Base-by-base conservation (phyloP, 2,113 vertebrate genomes). In the Donacobius atricapilla region DNA sequence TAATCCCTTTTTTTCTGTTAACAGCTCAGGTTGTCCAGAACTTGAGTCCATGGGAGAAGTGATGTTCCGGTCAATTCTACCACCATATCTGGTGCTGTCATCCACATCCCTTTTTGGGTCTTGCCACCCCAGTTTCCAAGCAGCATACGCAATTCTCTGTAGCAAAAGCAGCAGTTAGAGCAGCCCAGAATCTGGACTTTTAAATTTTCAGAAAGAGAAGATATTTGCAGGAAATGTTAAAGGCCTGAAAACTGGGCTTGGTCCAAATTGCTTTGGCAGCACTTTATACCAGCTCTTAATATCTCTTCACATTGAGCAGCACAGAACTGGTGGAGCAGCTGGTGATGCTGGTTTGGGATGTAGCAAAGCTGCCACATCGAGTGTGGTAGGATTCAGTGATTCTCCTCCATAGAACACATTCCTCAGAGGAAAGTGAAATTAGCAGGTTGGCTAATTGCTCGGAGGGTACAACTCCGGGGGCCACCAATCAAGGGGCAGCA, bases 211-310 rank as follows among this genome's bases (percentile, higher is more conserved):
- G n/a, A 45, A 76, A 68, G 40, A 77, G 25, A 37, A 92, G 75
- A 88, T 69, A 86, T 94, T 94, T 92, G 11, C 83, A 90, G 94
- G 83, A 94, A 96, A 65, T 21, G 83, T 81, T 53, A 77, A 77
- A 84, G 87, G 73, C 42, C 76, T 81, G 64, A 70, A 92, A 93
- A 28, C 50, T 95, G 94, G 60, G 42, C 70, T 83, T 42, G 15
- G 22, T 88, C 95, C 96, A 96, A 90, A 92, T 93, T 95, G 72
- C 68, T 87, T 93, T 96, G 94, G 95, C 94, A 95, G 69, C 69
- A 5, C 31, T 94, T 94, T 37, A 33, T 33, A 20, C 51, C n/a
- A 44, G 42, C 72, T 82, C 87, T 87, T 87, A 83, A 91, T 91
- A 87, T 70, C 56, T 71, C 39, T 84, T 93, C 89, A 65, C 61